A percentile compares a stretch with the other conserved stretches of the same genome.
phyloP scores from a whole-genome alignment of 2,888 invertebrate species.

The Leucania comma region DNA sequence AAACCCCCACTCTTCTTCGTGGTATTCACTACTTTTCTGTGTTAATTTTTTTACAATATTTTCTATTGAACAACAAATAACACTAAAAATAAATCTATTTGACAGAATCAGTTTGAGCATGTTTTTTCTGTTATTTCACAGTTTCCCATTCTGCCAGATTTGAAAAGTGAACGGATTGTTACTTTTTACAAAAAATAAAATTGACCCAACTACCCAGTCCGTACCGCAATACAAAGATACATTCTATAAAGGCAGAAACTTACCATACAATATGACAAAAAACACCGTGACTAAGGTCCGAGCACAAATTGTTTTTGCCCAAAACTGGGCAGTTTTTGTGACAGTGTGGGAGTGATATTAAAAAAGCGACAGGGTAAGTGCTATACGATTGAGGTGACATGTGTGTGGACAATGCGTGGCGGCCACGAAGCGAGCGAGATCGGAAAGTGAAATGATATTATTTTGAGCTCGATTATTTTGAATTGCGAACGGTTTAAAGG shows the following conservation, averaged over 20 bases:
- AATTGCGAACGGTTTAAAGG: neutral
- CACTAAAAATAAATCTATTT: too few relatives aligned
- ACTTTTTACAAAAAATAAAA: too few relatives aligned
- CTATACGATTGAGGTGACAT: constrained; percentile 84
- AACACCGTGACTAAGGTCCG: constrained; percentile 67
- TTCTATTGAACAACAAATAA: too few relatives aligned
- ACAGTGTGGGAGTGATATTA: constrained; percentile 81
- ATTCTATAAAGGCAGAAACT: constrained; percentile 38
- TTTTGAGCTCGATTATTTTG: neutral
- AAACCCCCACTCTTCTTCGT: too few relatives aligned
- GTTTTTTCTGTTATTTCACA: too few relatives aligned
- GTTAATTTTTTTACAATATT: too few relatives aligned
- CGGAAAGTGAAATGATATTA: neutral
- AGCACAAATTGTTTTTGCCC: constrained; percentile 82
- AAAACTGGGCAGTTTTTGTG: constrained; percentile 77
- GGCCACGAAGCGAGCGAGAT: constrained; percentile 69
- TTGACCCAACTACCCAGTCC: neutral
- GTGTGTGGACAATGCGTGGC: constrained; percentile 73
- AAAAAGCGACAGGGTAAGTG: constrained; percentile 84
- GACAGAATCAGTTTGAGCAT: too few relatives aligned
- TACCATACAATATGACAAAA: constrained; percentile 70
- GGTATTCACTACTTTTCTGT: too few relatives aligned
- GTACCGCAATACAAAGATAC: constrained; percentile 35
- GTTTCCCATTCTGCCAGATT: too few relatives aligned
- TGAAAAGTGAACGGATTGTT: too few relatives aligned